A percentile compares a stretch with the other conserved stretches of the same genome.
Conservation (phyloP, 2,113 vertebrate species). For the Oostethus manadensis region DNA sequence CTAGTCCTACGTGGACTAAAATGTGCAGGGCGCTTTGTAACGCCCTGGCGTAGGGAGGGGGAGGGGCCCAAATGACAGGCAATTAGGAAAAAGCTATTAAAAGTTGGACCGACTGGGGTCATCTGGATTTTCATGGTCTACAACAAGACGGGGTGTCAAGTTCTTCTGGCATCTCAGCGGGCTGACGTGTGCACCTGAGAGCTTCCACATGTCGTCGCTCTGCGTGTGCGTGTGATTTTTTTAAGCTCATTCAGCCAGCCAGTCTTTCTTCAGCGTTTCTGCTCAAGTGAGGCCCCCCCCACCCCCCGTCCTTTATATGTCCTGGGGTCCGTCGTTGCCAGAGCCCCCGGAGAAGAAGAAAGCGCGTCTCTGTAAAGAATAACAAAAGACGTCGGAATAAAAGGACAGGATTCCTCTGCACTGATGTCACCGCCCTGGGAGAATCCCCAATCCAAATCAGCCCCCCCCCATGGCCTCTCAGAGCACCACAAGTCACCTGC, state of each 20-base stretch:
- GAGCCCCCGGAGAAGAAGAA: slow-evolving; percentile 37
- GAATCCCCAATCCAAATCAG: background rate
- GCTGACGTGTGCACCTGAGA: slow-evolving; percentile 1
- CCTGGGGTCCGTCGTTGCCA: slow-evolving; percentile 34
- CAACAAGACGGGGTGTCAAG: background rate
- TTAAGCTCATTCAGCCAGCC: background rate
- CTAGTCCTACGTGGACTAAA: slow-evolving; percentile 49
- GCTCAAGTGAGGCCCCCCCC: background rate
- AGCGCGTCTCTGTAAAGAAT: slow-evolving; percentile 49
- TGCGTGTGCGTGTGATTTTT: background rate
- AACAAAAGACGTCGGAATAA: slow-evolving; percentile 61
- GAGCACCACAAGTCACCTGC: background rate
- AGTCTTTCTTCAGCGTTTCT: background rate
- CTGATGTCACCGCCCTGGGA: background rate
- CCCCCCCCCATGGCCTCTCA: background rate
- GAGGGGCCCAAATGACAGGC: slow-evolving; percentile 23
- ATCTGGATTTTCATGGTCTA: slow-evolving; percentile 11
- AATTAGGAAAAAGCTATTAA: slow-evolving; percentile 51
- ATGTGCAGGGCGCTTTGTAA: slow-evolving; percentile 41
- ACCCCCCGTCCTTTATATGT: slow-evolving; percentile 25
- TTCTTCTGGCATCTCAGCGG: background rate
- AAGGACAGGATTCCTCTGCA: slow-evolving; percentile 12
- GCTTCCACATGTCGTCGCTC: slow-evolving; percentile 3
- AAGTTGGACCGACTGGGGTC: slow-evolving; percentile 20
- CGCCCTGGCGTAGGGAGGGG: background rate